A percentile compares a stretch with the other conserved stretches of the same genome.
Evolutionary conservation across 2,113 vertebrate genomes (phyloP).

Genomic region (Megalops atlanticus): DNA sequence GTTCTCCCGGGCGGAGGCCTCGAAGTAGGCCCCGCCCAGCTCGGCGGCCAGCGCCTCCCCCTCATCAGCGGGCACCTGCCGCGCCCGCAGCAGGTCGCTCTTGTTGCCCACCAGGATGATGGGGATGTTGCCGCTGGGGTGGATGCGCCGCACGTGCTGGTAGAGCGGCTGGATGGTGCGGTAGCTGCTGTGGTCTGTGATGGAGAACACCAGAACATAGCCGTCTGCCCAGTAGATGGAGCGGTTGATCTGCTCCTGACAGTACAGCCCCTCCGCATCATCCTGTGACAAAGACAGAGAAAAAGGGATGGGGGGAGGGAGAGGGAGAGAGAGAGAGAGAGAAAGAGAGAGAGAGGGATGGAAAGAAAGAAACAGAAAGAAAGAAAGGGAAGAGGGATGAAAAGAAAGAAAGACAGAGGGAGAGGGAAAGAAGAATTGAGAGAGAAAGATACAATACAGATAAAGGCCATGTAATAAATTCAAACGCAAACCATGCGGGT

Average conservation of each 20-base stretch:
- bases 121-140: constrained; percentile 86
- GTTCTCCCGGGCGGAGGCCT: constrained; percentile 88
- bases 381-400: not conserved
- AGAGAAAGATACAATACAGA: too few relatives aligned
- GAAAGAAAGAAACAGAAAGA: not conserved
- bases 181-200: constrained; percentile 87
- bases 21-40: constrained; percentile 78
- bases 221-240: constrained; percentile 94
- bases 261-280: constrained; percentile 68
- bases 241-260: constrained; percentile 79
- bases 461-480: too few relatives aligned
- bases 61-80: constrained; percentile 81
- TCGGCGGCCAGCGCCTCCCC: constrained; percentile 80
- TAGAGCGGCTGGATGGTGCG: constrained; percentile 81
- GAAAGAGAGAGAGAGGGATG: not conserved
- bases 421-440: too few relatives aligned
- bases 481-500: too few relatives aligned
- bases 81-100: constrained; percentile 83
- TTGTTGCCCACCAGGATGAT: constrained; percentile 89
- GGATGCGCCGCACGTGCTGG: constrained; percentile 86
- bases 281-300: constrained; percentile 64
- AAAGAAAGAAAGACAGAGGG: too few relatives aligned
- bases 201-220: constrained; percentile 88
- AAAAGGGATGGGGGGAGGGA: too few relatives aligned
- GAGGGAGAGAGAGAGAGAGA: not conserved